These are phyloP conservation scores for Triplophysa yarkandensis DNA, from an alignment of 2,797 vertebrate species.

Conservation along the genomic window DNA sequence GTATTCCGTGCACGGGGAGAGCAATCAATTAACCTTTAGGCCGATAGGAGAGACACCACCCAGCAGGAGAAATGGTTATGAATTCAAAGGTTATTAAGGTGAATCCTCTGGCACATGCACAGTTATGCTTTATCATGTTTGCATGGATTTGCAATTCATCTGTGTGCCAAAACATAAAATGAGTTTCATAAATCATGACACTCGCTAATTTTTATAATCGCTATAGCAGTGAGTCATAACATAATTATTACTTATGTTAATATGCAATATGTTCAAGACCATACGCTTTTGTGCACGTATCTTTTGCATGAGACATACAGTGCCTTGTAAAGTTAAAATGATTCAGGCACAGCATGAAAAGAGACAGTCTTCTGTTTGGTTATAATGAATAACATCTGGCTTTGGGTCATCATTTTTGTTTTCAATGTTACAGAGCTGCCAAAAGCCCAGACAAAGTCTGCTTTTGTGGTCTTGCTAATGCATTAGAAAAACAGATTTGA, in stretches of 20 bases:
- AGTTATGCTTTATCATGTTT: conserved; percentile 25
- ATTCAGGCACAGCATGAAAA: not conserved
- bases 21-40: conserved; percentile 79
- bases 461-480: not conserved
- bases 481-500: not conserved
- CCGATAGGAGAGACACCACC: conserved; percentile 61
- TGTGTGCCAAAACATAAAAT: conserved; percentile 16
- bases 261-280: conserved; percentile 18
- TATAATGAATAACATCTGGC: conserved; percentile 41
- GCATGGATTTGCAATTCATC: not conserved
- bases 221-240: not conserved
- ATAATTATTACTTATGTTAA: conserved; percentile 1
- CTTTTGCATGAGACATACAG: conserved; percentile 8
- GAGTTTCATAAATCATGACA: conserved; percentile 13
- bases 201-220: conserved; percentile 15
- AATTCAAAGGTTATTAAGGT: conserved; percentile 72
- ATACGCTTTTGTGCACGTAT: not conserved
- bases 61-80: conserved; percentile 61
- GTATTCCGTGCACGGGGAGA: conserved; percentile 43
- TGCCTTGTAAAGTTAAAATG: conserved; percentile 14
- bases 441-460: conserved; percentile 16
- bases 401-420: conserved; percentile 16
- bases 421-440: conserved; percentile 28
- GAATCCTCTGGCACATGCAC: conserved; percentile 5
- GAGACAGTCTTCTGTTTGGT: conserved; percentile 12